phyloP scores from a whole-genome alignment of 2,888 invertebrate genomes.

The Linnaemya tessellans region DNA sequence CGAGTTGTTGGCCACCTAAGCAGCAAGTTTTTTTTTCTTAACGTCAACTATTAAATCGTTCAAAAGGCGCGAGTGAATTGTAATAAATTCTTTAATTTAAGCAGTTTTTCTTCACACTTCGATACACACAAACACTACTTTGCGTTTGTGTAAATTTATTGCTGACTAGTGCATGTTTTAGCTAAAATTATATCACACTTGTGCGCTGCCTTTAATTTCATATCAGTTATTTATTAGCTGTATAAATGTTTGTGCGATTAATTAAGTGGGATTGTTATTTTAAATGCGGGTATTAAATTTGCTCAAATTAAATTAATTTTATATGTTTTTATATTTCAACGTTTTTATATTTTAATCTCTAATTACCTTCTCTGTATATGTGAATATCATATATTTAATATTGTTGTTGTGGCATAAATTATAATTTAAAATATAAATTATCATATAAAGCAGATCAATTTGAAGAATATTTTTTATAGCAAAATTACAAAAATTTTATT shows the following conservation, averaged over 20 bases:
- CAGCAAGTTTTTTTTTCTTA: neutral
- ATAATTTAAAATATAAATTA: no score
- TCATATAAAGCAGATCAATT: neutral
- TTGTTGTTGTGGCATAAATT: neutral
- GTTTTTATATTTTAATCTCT: constrained; percentile 30
- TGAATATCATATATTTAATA: no score
- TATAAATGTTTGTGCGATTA: constrained; percentile 31
- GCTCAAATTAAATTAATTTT: constrained; percentile 30
- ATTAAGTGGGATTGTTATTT: constrained; percentile 25
- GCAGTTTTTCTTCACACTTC: neutral
- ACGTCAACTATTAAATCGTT: neutral
- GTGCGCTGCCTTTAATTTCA: neutral
- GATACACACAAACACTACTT: neutral
- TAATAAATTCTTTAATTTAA: constrained; percentile 37
- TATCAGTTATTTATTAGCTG: constrained; percentile 13
- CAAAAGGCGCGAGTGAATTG: neutral
- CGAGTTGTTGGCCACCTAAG: neutral
- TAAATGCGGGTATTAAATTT: constrained; percentile 28
- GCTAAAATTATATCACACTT: constrained; percentile 11
- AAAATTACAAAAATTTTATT: no score
- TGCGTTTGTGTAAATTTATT: neutral
- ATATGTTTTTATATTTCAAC: constrained; percentile 9
- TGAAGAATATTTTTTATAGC: neutral
- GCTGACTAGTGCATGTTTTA: neutral
- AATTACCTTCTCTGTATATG: neutral